These are phyloP conservation scores for Microtus montanus DNA, from an alignment of 2,113 vertebrate species.

Conservation along the genomic window DNA sequence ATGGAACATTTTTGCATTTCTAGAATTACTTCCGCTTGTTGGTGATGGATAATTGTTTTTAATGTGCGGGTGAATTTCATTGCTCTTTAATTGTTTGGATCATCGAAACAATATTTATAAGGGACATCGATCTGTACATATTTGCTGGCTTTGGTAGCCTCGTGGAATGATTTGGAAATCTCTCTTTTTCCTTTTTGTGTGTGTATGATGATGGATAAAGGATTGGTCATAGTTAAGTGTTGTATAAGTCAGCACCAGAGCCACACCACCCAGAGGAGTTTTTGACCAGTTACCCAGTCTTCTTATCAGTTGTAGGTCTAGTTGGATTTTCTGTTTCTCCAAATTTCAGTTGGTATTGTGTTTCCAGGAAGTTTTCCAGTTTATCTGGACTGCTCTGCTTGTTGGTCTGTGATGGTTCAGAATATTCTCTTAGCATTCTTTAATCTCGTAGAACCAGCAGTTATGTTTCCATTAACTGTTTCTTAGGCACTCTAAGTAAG, in stretches of 20 bases:
- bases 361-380: not conserved
- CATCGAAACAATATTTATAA: not conserved
- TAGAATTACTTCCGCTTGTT: conserved; percentile 19
- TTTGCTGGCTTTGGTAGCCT: not conserved
- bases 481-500: not conserved
- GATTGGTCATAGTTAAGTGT: not conserved
- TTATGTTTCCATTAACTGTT: not conserved
- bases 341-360: not conserved
- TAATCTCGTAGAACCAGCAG: not conserved
- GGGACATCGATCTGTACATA: not conserved
- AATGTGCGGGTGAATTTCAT: not conserved
- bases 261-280: not conserved
- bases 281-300: not conserved
- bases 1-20: not conserved
- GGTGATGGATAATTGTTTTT: conserved; percentile 1
- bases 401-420: not conserved
- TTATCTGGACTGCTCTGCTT: not conserved
- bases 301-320: not conserved
- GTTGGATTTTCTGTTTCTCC: not conserved
- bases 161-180: not conserved
- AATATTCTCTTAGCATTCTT: not conserved
- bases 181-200: not conserved
- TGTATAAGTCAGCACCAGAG: not conserved
- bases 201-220: not conserved
- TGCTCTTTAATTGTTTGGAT: not conserved